Percentiles rank a stretch among this genome's conserved stretches.
phyloP scores from a whole-genome alignment of 1,140 invertebrate species.

The Camponotus vicinus region DNA sequence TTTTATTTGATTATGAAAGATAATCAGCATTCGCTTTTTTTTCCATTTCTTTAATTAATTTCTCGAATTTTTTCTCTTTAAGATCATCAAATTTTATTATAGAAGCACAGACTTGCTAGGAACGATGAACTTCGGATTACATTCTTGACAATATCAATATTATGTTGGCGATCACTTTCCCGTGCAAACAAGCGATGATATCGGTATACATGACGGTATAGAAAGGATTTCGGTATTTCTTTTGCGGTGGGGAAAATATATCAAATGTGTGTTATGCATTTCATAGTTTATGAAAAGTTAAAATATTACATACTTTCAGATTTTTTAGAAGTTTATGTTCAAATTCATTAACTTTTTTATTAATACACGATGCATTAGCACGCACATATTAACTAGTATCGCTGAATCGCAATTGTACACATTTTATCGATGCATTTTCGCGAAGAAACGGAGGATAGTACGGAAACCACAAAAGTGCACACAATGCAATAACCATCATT shows the following conservation, averaged over 20 bases:
- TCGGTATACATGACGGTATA: constrained; percentile 63
- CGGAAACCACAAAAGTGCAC: constrained; percentile 18
- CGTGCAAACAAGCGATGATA: constrained; percentile 63
- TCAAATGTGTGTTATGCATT: constrained; percentile 5
- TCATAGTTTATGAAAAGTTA: background rate
- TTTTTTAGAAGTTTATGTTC: background rate
- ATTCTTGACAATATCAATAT: constrained; percentile 67
- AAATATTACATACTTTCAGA: background rate
- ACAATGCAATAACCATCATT: constrained; percentile 27
- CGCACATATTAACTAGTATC: background rate
- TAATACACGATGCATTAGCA: background rate
- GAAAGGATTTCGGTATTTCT: constrained; percentile 41
- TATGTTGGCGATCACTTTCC: constrained; percentile 63
- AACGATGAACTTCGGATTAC: constrained; percentile 41
- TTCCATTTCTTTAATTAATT: constrained; percentile 4
- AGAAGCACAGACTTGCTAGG: constrained; percentile 12
- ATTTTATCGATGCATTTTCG: background rate
- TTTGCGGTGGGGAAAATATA: background rate
- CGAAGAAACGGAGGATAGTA: background rate
- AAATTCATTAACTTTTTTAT: background rate
- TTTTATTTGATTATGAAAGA: background rate
- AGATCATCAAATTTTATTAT: constrained; percentile 7
- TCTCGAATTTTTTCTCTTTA: background rate
- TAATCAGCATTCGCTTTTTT: background rate
- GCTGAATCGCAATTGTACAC: background rate